These are phyloP conservation scores for Cyanoderma ruficeps DNA, from an alignment of 2,113 vertebrate genomes.

Conservation along the genomic window DNA sequence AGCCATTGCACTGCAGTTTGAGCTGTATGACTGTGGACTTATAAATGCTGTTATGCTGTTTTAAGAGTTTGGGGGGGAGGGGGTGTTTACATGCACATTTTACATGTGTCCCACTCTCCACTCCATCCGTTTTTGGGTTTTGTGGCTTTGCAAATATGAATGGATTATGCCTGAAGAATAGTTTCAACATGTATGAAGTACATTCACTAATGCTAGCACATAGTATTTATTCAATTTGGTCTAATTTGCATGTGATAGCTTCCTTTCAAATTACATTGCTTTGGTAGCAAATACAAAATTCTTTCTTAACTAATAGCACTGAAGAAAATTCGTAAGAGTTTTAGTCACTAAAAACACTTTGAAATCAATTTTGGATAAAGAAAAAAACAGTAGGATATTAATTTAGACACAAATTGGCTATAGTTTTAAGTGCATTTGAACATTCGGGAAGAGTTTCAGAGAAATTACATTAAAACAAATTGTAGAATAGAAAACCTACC, in stretches of 20 bases:
- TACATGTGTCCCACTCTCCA: slow-evolving; percentile 11
- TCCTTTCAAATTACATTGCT: slow-evolving; percentile 43
- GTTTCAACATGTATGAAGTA: slow-evolving; percentile 21
- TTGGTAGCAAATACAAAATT: slow-evolving; percentile 28
- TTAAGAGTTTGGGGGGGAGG: background rate
- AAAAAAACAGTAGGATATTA: background rate
- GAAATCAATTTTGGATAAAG: background rate
- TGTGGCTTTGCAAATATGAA: slow-evolving; percentile 64
- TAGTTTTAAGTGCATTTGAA: background rate
- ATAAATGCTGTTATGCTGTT: slow-evolving; percentile 55
- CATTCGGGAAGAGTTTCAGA: slow-evolving; percentile 6
- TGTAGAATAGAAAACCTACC: background rate
- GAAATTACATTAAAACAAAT: background rate
- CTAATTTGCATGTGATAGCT: slow-evolving; percentile 47
- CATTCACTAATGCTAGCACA: slow-evolving; percentile 6
- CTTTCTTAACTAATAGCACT: background rate
- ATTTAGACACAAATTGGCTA: background rate
- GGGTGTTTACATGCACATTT: slow-evolving; percentile 61
- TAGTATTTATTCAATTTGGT: slow-evolving; percentile 25
- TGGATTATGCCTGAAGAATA: slow-evolving; percentile 2
- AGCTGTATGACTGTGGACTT: slow-evolving; percentile 64
- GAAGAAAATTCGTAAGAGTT: background rate
- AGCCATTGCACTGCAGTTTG: slow-evolving; percentile 74
- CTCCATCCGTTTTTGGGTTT: background rate
- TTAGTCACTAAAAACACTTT: background rate